These are phyloP conservation scores for Hemistola chrysoprasaria DNA, from an alignment of 2,888 invertebrate species.

Conservation along the genomic window DNA sequence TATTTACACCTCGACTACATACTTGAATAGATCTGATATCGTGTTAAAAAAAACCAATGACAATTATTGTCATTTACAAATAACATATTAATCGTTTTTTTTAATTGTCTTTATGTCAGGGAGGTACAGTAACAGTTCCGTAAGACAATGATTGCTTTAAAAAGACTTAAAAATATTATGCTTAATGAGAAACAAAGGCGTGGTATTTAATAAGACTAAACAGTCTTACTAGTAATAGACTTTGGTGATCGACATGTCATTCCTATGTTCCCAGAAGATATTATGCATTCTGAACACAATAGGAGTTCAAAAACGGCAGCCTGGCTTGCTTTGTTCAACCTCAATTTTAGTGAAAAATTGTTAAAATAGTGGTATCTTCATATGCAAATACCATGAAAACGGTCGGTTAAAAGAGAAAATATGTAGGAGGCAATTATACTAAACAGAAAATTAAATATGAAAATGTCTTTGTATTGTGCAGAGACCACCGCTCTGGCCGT, in stretches of 20 bases:
- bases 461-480: constrained; percentile 71
- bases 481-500: constrained; percentile 28
- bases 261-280: too few species aligned
- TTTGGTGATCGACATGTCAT: too few species aligned
- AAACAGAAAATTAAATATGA: constrained; percentile 74
- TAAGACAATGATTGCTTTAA: constrained; percentile 10
- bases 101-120: too few species aligned
- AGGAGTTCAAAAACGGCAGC: constrained; percentile 3
- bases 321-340: neutral
- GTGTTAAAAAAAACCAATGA: too few species aligned
- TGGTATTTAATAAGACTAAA: too few species aligned
- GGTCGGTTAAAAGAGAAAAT: constrained; percentile 47
- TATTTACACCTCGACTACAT: too few species aligned
- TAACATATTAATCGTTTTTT: too few species aligned
- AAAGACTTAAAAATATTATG: constrained; percentile 2
- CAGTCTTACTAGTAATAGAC: too few species aligned
- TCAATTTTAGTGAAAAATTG: constrained; percentile 11
- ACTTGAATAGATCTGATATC: too few species aligned
- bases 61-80: too few species aligned
- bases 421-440: constrained; percentile 65
- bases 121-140: constrained; percentile 1
- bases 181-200: too few species aligned
- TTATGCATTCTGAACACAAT: too few species aligned
- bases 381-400: constrained; percentile 54
- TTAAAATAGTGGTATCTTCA: constrained; percentile 26